Base-by-base conservation (phyloP, 1,140 invertebrate species). In the Bactericera cockerelli region DNA sequence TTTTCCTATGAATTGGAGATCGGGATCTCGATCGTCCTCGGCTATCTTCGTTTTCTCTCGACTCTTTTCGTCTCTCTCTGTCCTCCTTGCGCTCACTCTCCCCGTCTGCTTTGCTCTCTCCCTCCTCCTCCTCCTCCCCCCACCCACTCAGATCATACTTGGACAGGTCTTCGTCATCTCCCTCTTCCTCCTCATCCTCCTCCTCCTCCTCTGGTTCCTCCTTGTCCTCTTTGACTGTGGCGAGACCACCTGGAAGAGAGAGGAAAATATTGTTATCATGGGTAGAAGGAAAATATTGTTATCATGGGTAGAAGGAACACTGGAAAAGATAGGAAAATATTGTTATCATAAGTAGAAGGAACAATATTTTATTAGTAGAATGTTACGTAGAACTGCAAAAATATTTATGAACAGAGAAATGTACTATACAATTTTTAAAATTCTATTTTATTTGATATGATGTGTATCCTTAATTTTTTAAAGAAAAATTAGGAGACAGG, bases 121-220 rank as follows among this genome's bases (percentile, higher is more conserved):
- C 24, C 19, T 56, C 31, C 57, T 59, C 36, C 57, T 16, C 58
- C 22, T 59, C 67, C 67, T 70, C n/a, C 68, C 69, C 69, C 59
- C 64, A 61, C 60, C 64, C 61, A 33, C 56, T 61, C 25, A 59
- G 55, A 53, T 59, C 63, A 33, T 61, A 59, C 21, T 60, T 63
- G 14, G 62, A 57, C 55, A 57, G 59, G 57, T 62, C 59, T 55
- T 57, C 61, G 26, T 64, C 62, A 25, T 60, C 58, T 53, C 56
- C 64, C 61, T 74, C 72, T 13, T 67, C 71, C 61, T n/a, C n/a
- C n/a, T n/a, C n/a, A n/a, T 73, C 74, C n/a, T 74, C 74, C 28
- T 75, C 73, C 3, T 74, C 72, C 3, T 71, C 75, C 13, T 66
- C 66, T 13, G 61, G 61, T 11, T 66, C 65, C 2, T 65, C 56